Base-by-base conservation (phyloP, 2,113 vertebrate genomes). In the Plectropomus leopardus region DNA sequence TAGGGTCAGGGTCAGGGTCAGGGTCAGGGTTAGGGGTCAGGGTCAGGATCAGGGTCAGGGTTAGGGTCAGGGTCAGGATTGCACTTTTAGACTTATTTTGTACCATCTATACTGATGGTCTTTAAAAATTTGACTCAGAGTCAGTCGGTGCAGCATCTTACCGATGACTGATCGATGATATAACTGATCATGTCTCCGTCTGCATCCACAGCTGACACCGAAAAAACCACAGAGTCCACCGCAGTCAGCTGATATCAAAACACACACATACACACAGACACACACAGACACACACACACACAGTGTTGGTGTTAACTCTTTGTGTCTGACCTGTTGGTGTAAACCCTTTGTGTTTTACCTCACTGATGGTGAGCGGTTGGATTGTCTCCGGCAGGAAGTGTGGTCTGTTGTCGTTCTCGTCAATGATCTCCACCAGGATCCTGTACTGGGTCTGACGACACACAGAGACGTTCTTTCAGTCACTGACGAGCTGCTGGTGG, bases 341-440 rank as follows among this genome's bases (percentile, higher is more conserved):
- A n/a, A n/a, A n/a, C n/a, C n/a, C n/a, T n/a, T n/a, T n/a, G n/a
- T 32, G 48, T 87, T 60, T 80, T 85, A 94, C 95, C 94, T 96
- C 96, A 30, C 91, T 96, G 87, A 95, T 51, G 77, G 84, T 92
- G 78, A 94, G 82, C 0, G 86, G 86, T n/a, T 88, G 83, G 40
- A 92, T 80, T 0, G 92, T 90, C 45, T 92, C 80, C 28, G 91
- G 84, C 64, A 90, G 80, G 78, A 97, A 96, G 47, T 57, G 77
- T 13, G 94, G 95, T 30, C 36, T 88, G 92, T 96, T 96, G 86
- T 95, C 95, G 0, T 96, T 96, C 88, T 94, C 94, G 0, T 95
- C 94, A 72, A 95, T 79, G 70, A 96, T 92, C 89, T 96, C 92
- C 19, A 96, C 93, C 0, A 94, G 88, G 76, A 96, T 88, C 63